These are phyloP conservation scores for Blennius ocellaris DNA, from an alignment of 2,113 vertebrate genomes.

Conservation along the genomic window DNA sequence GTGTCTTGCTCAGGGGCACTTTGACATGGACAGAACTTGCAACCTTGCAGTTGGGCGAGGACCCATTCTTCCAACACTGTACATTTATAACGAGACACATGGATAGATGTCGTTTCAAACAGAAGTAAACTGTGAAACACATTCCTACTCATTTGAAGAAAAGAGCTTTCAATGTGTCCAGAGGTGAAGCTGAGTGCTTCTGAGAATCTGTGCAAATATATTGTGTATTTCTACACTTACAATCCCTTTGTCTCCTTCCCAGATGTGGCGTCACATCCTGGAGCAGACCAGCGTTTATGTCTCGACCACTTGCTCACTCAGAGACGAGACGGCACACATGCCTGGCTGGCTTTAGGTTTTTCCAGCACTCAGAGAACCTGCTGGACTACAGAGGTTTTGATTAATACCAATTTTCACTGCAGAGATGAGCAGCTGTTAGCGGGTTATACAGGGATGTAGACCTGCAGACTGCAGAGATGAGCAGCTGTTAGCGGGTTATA, in stretches of 20 bases:
- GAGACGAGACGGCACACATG: constrained; percentile 18
- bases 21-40: too few relatives aligned
- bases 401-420: not conserved
- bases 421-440: constrained; percentile 16
- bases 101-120: too few relatives aligned
- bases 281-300: not conserved
- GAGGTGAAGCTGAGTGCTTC: not conserved
- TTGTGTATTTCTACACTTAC: not conserved
- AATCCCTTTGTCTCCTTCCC: not conserved
- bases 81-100: too few relatives aligned
- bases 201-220: not conserved
- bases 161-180: not conserved
- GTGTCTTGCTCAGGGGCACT: too few relatives aligned
- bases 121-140: too few relatives aligned
- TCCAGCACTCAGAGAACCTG: not conserved
- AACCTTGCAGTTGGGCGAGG: too few relatives aligned
- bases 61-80: too few relatives aligned
- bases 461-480: constrained; percentile 2
- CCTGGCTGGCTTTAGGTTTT: not conserved
- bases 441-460: constrained; percentile 11
- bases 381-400: constrained; percentile 17
- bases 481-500: constrained; percentile 10
- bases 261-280: not conserved
- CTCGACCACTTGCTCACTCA: not conserved
- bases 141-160: too few relatives aligned